A percentile compares a stretch with the other conserved stretches of the same genome.
phyloP scores from a whole-genome alignment of 35 echinoderm and acorn worm species.

The Heliocidaris erythrogramma region DNA sequence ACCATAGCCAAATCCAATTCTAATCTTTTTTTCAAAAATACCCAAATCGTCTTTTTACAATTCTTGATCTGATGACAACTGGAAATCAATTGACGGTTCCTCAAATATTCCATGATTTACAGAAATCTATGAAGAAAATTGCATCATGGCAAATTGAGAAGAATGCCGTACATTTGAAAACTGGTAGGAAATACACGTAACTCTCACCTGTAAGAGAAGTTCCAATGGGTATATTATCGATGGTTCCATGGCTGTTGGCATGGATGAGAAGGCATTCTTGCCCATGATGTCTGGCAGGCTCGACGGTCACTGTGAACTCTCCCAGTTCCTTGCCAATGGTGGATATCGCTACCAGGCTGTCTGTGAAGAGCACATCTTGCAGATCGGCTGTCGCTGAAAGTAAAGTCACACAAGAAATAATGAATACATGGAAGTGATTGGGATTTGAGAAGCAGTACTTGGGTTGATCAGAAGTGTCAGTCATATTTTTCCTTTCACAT shows the following conservation, averaged over 20 bases:
- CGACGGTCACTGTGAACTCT: conserved; percentile 91
- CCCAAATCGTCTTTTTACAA: no score
- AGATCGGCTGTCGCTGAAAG: conserved; percentile 76
- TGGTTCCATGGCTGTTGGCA: conserved; percentile 97
- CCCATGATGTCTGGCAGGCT: conserved; percentile 77
- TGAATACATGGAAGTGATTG: not conserved
- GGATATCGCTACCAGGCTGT: conserved; percentile 88
- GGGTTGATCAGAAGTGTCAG: no score
- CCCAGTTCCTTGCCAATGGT: conserved; percentile 93
- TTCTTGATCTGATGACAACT: no score
- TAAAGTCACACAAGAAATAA: not conserved
- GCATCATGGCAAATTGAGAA: no score
- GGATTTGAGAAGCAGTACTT: not conserved
- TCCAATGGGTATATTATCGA: conserved; percentile 95
- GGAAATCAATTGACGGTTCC: no score
- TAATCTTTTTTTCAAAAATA: no score
- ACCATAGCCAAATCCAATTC: no score
- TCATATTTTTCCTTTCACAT: no score
- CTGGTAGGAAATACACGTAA: not conserved
- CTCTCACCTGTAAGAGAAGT: conserved; percentile 91
- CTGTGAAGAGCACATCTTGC: conserved; percentile 74
- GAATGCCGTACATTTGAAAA: no score
- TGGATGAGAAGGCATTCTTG: conserved; percentile 93
- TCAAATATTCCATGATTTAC: no score
- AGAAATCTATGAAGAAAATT: no score